A percentile compares a stretch with the other conserved stretches of the same genome.
Evolutionary conservation across 2,113 vertebrate genomes (phyloP).

Genomic region (Caloenas nicobarica): DNA sequence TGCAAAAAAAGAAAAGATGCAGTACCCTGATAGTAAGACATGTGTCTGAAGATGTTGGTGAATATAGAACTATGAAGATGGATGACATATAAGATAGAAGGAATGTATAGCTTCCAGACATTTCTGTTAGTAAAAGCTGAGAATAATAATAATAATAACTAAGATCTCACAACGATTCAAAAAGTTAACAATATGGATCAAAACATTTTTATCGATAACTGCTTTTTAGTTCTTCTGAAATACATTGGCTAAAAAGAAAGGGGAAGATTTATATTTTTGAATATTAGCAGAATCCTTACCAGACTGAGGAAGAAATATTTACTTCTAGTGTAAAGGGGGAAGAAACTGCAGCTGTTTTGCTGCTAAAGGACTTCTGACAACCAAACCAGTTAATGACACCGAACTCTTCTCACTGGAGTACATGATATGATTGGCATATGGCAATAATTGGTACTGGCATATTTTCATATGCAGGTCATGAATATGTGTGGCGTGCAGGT

Average conservation of each 20-base stretch:
- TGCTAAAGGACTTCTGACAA: neutral
- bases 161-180: neutral
- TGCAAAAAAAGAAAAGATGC: neutral
- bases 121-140: neutral
- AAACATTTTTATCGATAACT: neutral
- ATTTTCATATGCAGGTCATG: neutral
- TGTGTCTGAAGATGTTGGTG: neutral
- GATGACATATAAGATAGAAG: neutral
- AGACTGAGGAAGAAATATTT: neutral
- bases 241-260: neutral
- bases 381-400: neutral
- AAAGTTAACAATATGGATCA: neutral
- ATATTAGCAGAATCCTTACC: neutral
- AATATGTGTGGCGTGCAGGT: neutral
- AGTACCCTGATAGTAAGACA: neutral
- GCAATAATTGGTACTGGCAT: neutral
- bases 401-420: neutral
- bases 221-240: neutral
- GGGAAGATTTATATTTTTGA: neutral
- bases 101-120: neutral
- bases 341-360: neutral
- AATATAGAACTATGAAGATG: neutral
- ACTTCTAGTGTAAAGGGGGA: neutral
- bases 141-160: neutral
- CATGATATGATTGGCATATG: neutral